Evolutionary conservation across 2,888 invertebrate species (phyloP), one percentile per base, ranked within the genome.

Genomic region (Aproaerema taeniolella): DNA sequence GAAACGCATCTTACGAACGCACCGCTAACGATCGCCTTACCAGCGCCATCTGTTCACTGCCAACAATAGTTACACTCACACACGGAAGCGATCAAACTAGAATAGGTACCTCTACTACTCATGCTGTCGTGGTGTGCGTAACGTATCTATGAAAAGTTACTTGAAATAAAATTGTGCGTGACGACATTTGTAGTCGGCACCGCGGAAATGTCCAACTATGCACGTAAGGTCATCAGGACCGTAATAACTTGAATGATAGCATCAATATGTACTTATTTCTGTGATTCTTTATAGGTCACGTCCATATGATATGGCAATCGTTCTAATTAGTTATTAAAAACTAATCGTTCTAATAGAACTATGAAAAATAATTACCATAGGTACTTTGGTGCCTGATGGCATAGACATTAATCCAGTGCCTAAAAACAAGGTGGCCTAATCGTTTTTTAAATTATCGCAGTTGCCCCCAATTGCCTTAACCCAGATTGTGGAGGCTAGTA

Each of bases 171-270:
- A 58, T 50, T 55, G 58, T 67, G 67, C 65, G 68, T 72, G 66
- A 67, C 72, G 64, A 55, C 60, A 59, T 37, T 17, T 59, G 47
- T 53, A 44, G 52, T 53, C 45, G 50, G 55, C 57, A 67, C 58
- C 66, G 58, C 73, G 78, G 77, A 82, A 80, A 74, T 59, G 54
- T 55, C 68, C 55, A 60, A 59, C 66, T 56, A 54, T 78, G 79
- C 77, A 80, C 61, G 68, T 72, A 72, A 82, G 78, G 79, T 73
- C 76, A 65, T 56, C 59, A 42, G 47, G 53, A 52, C 51, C 49
- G 55, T 52, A 45, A 51, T 33, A 41, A 42, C 58, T 59, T 53
- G 54, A 59, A 53, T 53, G 44, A 54, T n/a, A n/a, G n/a, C n/a
- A n/a, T n/a, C n/a, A n/a, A n/a, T n/a, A n/a, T n/a, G n/a, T n/a